phyloP scores from a whole-genome alignment of 1,140 invertebrate species.

The Sarcophaga peregrina region DNA sequence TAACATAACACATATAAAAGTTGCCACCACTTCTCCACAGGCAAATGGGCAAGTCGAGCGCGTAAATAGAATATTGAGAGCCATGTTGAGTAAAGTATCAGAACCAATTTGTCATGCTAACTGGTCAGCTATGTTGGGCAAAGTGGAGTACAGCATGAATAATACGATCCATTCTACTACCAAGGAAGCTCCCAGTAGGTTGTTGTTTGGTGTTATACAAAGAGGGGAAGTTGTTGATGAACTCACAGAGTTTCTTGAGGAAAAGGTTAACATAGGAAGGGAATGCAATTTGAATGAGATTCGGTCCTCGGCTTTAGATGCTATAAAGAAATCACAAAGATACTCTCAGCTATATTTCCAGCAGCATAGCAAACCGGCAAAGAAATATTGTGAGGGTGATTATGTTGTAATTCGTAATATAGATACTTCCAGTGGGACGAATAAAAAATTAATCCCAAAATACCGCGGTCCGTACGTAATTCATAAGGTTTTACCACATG shows the following conservation, averaged over 20 bases:
- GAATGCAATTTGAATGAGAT: constrained; percentile 11
- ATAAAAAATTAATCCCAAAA: too few relatives aligned
- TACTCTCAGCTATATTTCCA: not conserved
- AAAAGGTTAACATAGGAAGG: not conserved
- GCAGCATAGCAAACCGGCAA: not conserved
- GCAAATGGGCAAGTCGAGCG: constrained; percentile 48
- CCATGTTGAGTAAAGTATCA: not conserved
- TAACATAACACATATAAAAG: constrained; percentile 47
- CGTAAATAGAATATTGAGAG: too few relatives aligned
- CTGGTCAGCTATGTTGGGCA: constrained; percentile 9
- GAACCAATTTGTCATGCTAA: not conserved
- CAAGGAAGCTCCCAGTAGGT: too few relatives aligned
- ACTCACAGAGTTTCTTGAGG: not conserved
- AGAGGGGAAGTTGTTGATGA: too few relatives aligned
- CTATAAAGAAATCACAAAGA: not conserved
- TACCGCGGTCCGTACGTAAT: too few relatives aligned
- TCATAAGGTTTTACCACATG: too few relatives aligned
- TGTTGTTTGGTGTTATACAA: too few relatives aligned
- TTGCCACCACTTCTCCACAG: constrained; percentile 45
- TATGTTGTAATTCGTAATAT: too few relatives aligned
- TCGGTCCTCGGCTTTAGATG: not conserved
- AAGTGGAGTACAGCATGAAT: too few relatives aligned
- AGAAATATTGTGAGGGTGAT: too few relatives aligned
- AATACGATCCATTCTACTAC: too few relatives aligned
- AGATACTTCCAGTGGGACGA: too few relatives aligned